Evolutionary conservation across 2,113 vertebrate species (phyloP), one percentile per base, ranked within the genome.

Genomic region (Strigops habroptila): DNA sequence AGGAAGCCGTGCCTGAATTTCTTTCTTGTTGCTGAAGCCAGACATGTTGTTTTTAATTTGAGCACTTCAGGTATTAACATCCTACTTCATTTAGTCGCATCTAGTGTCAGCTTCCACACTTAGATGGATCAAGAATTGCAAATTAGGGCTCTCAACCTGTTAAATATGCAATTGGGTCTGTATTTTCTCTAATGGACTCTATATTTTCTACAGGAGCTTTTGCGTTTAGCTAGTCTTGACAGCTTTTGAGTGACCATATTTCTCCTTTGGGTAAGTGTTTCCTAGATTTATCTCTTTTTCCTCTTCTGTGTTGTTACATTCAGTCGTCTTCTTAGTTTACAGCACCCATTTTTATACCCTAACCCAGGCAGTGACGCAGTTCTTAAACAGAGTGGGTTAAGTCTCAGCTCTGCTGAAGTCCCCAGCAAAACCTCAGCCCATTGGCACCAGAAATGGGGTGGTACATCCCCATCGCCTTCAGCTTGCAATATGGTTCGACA

Each of bases 151-250:
- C 48, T 95, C 53, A 70, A 55, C 8, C 53, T 83, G 30, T 67
- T 96, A 90, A 85, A 74, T 87, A 80, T 59, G 33, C 60, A 86
- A 13, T 30, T 60, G 35, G 8, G 13, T 55, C 60, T 71, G 31
- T 88, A 25, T 94, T 83, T 90, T 75, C 64, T 91, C 76, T 94
- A 83, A 90, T 71, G 60, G 60, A 78, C 55, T 86, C 73, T 17
- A 14, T 80, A 90, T 95, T 91, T 94, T 86, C 64, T 64, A 25
- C 27, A 68, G 19, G 30, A 91, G 11, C 78, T 43, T 79, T 89
- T 67, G 64, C 39, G 41, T 91, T 90, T 78, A 83, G 30, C 64
- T 55, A 27, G 16, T 67, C 79, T 64, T 90, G 83, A 82, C 83
- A 91, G 80, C 39, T 75, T 94, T 79, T 64, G 74, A 92, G 35